Evolutionary conservation across 2,113 vertebrate genomes (phyloP).

Genomic region (Zapornia atra): DNA sequence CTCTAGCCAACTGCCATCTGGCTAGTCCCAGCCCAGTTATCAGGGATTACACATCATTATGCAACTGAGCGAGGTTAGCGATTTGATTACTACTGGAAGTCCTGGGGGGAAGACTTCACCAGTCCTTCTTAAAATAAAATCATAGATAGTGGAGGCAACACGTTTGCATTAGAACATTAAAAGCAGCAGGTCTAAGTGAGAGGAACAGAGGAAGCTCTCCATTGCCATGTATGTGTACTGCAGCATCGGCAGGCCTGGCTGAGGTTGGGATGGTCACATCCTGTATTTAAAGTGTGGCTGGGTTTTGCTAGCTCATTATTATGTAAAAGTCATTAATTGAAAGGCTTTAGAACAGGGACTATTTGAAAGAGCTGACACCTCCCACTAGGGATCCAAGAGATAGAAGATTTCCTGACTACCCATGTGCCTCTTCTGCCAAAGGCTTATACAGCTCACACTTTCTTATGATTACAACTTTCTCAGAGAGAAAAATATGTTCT

Average conservation of each 20-base stretch:
- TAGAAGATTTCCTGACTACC: background rate
- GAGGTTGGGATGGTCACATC: background rate
- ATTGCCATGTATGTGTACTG: background rate
- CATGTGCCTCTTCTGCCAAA: background rate
- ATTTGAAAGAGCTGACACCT: background rate
- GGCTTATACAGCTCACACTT: background rate
- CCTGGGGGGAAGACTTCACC: background rate
- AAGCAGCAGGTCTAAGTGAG: background rate
- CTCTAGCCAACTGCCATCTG: accelerated
- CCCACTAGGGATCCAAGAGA: background rate
- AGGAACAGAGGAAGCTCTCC: background rate
- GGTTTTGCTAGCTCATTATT: background rate
- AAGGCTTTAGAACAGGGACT: background rate
- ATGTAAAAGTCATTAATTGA: background rate
- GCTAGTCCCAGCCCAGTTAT: background rate
- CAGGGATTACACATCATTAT: background rate
- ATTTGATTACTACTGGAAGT: background rate
- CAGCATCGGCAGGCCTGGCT: background rate
- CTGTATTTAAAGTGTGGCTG: background rate
- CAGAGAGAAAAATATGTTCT: background rate
- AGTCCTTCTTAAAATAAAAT: background rate
- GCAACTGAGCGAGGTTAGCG: background rate
- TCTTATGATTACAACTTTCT: background rate
- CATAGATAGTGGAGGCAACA: background rate
- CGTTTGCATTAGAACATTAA: background rate